Percentiles rank a stretch among this genome's conserved stretches.
These are phyloP conservation scores for Lycocorax pyrrhopterus DNA, from an alignment of 2,113 vertebrate species.

Conservation along the genomic window DNA sequence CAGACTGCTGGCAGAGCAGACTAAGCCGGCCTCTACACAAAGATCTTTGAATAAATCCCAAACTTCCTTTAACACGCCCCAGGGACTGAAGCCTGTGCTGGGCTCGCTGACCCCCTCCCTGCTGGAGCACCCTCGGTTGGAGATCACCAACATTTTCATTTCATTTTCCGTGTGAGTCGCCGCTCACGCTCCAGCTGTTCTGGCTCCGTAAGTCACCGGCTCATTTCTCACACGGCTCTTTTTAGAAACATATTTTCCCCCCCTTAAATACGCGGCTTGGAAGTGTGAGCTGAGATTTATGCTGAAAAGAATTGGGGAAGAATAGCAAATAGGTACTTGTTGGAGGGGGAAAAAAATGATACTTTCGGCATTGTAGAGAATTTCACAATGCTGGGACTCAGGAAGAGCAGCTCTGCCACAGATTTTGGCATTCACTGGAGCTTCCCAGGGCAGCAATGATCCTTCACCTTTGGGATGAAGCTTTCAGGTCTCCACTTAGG, in stretches of 20 bases:
- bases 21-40: not conserved
- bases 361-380: not conserved
- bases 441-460: not conserved
- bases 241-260: not conserved
- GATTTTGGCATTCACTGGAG: not conserved
- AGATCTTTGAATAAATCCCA: not conserved
- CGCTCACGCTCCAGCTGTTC: not conserved
- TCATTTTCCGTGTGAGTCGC: not conserved
- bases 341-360: not conserved
- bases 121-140: not conserved
- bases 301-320: not conserved
- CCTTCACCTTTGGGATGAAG: not conserved
- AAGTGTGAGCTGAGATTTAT: not conserved
- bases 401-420: not conserved
- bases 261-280: not conserved
- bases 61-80: not conserved
- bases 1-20: not conserved
- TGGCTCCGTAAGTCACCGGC: not conserved
- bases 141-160: not conserved
- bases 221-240: constrained; percentile 33
- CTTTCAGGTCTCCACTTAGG: not conserved
- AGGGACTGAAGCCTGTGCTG: not conserved
- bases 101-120: not conserved
- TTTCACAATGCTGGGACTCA: accelerated
- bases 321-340: not conserved